Evolutionary conservation across 2,797 vertebrate genomes (phyloP).

Genomic region (Fratercula arctica): DNA sequence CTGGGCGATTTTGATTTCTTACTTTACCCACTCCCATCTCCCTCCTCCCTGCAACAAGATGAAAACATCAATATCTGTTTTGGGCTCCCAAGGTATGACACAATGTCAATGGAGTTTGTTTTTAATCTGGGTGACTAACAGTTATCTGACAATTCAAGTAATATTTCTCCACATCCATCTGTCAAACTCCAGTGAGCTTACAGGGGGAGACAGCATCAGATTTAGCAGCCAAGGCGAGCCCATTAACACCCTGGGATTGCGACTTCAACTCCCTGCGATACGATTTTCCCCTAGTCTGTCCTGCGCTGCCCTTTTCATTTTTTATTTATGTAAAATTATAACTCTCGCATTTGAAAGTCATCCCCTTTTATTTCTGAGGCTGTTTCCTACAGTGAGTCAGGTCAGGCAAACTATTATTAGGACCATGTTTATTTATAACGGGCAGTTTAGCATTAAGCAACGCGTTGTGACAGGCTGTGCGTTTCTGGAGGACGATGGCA

Average conservation of each 20-base stretch:
- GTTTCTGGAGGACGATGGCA: slow-evolving; percentile 11
- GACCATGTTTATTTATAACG: slow-evolving; percentile 73
- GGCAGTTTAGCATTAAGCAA: slow-evolving; percentile 64
- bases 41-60: slow-evolving; percentile 35
- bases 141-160: slow-evolving; percentile 62
- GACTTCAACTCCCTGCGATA: background rate
- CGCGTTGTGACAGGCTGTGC: slow-evolving; percentile 45
- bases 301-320: slow-evolving; percentile 52
- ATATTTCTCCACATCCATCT: slow-evolving; percentile 53
- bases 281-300: background rate
- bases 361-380: slow-evolving; percentile 56
- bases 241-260: slow-evolving; percentile 16
- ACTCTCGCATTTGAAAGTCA: slow-evolving; percentile 44
- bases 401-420: slow-evolving; percentile 71
- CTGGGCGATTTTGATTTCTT: slow-evolving; percentile 42
- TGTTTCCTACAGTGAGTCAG: slow-evolving; percentile 57
- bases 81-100: slow-evolving; percentile 22
- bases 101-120: slow-evolving; percentile 53
- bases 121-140: slow-evolving; percentile 61
- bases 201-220: background rate
- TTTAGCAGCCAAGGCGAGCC: background rate
- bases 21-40: slow-evolving; percentile 21
- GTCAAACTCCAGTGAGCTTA: slow-evolving; percentile 12
- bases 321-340: slow-evolving; percentile 45
- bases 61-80: slow-evolving; percentile 61